Evolutionary conservation across 2,797 vertebrate genomes (phyloP).

Genomic region (Muraenolepis orangiensis): DNA sequence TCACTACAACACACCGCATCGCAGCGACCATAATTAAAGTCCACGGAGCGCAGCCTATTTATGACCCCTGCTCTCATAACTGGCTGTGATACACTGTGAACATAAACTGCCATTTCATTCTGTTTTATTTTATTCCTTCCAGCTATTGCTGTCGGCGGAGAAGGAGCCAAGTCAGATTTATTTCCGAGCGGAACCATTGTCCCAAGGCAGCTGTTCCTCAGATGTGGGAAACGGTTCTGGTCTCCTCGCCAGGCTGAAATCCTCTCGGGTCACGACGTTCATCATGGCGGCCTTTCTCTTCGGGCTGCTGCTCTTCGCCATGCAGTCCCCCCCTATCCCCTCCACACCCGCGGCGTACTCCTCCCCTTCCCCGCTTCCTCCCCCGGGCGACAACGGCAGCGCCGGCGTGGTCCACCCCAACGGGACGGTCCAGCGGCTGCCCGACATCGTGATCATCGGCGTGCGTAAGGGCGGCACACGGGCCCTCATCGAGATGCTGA

Average conservation of each 20-base stretch:
- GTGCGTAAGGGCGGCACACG: conserved; percentile 95
- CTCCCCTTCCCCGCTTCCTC: conserved; percentile 44
- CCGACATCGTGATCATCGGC: conserved; percentile 90
- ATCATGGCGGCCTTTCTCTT: conserved; percentile 86
- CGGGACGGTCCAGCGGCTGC: conserved; percentile 80
- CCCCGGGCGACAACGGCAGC: conserved; percentile 43
- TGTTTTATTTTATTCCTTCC: conserved; percentile 11
- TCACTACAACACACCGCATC: neutral
- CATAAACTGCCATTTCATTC: neutral
- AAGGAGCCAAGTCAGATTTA: conserved; percentile 16
- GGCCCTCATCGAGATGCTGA: conserved; percentile 94
- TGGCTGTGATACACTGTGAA: neutral
- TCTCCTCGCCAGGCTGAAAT: conserved; percentile 74
- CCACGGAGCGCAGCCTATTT: neutral
- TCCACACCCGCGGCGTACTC: conserved; percentile 66
- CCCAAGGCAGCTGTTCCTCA: conserved; percentile 58
- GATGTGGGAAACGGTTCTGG: conserved; percentile 68
- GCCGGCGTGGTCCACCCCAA: conserved; percentile 65
- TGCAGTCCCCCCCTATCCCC: conserved; percentile 77
- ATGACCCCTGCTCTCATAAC: neutral
- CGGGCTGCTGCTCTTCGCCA: conserved; percentile 81
- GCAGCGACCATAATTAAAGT: neutral
- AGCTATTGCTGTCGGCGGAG: conserved; percentile 39
- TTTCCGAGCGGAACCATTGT: conserved; percentile 44
- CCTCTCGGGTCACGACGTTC: conserved; percentile 75